Conservation (phyloP, 2,797 vertebrate species). For the Myripristis murdjan region DNA sequence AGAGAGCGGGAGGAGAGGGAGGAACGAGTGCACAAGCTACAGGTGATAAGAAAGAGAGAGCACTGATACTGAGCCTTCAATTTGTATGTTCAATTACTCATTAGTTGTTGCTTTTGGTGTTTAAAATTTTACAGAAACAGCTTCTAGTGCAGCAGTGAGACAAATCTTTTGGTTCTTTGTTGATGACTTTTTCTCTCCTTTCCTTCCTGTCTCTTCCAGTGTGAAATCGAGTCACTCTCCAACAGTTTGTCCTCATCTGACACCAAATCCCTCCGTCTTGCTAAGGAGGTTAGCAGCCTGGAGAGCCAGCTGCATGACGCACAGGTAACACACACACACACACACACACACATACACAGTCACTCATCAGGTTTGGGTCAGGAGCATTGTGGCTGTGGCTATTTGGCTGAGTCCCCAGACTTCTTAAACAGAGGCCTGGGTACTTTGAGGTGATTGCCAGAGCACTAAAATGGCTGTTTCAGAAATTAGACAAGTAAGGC, state of each 20-base stretch:
- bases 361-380: conserved; percentile 40
- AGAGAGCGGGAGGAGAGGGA: conserved; percentile 86
- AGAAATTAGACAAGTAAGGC: too few relatives aligned
- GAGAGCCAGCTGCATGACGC: conserved; percentile 91
- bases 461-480: background rate
- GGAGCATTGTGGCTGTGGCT: background rate
- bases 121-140: too few relatives aligned
- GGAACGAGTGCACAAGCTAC: conserved; percentile 88
- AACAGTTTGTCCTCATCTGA: conserved; percentile 86
- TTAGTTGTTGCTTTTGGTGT: background rate
- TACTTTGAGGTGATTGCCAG: background rate
- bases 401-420: background rate
- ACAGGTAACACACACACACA: too few relatives aligned
- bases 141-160: background rate
- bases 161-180: conserved; percentile 1
- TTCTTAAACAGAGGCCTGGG: too few relatives aligned
- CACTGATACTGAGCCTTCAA: background rate
- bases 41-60: conserved; percentile 79
- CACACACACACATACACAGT: conserved; percentile 6
- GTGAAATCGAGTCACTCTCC: conserved; percentile 89
- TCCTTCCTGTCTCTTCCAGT: conserved; percentile 70
- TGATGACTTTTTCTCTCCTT: conserved; percentile 22
- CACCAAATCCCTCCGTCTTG: conserved; percentile 88
- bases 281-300: conserved; percentile 89
- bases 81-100: background rate